These are phyloP conservation scores for Drosophila putrida DNA, from an alignment of 2,888 invertebrate species.

Conservation along the genomic window DNA sequence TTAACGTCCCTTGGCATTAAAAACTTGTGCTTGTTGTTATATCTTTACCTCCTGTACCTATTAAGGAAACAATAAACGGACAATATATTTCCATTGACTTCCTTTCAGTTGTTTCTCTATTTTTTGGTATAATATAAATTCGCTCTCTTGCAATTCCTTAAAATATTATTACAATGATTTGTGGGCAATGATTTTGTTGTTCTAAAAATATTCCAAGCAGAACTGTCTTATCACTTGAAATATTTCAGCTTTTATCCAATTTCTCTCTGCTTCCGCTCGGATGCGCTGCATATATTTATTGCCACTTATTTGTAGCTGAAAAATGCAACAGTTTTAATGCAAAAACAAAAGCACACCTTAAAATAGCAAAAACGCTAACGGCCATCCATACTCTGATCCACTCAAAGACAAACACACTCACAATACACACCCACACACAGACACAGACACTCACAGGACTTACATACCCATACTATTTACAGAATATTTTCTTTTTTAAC, in stretches of 20 bases:
- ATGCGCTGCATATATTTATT: constrained; percentile 50
- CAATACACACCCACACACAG: not conserved
- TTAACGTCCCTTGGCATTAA: too few species aligned
- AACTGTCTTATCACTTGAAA: constrained; percentile 38
- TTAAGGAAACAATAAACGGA: not conserved
- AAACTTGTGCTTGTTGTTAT: too few species aligned
- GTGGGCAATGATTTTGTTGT: not conserved
- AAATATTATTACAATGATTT: constrained; percentile 2
- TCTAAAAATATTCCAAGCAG: not conserved
- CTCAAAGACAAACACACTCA: constrained; percentile 23
- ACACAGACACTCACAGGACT: not conserved
- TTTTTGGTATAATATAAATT: not conserved
- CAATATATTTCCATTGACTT: not conserved
- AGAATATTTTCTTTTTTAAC: constrained; percentile 48
- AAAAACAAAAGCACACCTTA: constrained; percentile 24
- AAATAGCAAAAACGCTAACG: constrained; percentile 44
- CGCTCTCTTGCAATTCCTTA: constrained; percentile 1
- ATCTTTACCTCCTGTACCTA: too few species aligned
- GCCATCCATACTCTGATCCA: constrained; percentile 35
- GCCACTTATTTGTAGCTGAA: constrained; percentile 47
- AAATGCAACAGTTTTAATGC: constrained; percentile 62
- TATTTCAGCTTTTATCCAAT: constrained; percentile 30
- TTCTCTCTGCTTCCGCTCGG: constrained; percentile 32
- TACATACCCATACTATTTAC: constrained; percentile 30
- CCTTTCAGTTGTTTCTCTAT: not conserved